These are phyloP conservation scores for Sinelater perroti DNA, from an alignment of 2,888 invertebrate species.

Conservation along the genomic window DNA sequence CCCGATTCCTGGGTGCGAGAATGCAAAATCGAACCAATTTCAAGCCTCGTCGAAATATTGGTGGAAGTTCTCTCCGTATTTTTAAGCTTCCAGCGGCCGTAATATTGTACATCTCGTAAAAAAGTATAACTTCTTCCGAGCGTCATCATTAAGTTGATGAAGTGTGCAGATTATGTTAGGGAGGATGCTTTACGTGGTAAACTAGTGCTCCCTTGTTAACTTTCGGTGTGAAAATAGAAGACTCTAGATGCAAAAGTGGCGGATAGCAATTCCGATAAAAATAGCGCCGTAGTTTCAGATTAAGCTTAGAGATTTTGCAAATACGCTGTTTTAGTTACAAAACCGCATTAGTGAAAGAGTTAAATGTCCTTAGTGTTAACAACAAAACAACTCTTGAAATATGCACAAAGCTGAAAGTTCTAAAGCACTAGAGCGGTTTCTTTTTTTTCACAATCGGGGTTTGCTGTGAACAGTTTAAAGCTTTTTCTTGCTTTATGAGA, in stretches of 20 bases:
- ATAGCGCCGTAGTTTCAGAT: neutral
- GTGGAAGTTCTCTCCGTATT: neutral
- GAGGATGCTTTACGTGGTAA: conserved; percentile 2
- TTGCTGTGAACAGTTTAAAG: conserved; percentile 8
- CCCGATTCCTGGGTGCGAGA: neutral
- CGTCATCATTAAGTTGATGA: conserved; percentile 5
- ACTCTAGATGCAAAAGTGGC: no score
- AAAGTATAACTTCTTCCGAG: neutral
- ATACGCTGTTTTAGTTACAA: neutral
- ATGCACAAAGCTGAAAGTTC: neutral
- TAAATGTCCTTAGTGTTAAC: no score
- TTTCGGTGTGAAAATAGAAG: neutral
- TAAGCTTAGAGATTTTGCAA: neutral
- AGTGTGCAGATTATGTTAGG: conserved; percentile 1
- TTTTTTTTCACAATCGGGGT: neutral
- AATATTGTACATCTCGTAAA: conserved; percentile 6
- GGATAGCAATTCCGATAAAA: neutral
- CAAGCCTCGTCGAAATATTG: neutral
- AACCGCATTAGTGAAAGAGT: neutral
- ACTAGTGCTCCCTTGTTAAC: neutral
- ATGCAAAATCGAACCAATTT: neutral
- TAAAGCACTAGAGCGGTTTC: no score
- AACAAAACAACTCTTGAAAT: no score
- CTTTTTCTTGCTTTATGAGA: neutral
- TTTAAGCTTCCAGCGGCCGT: conserved; percentile 2